Base-by-base conservation (phyloP, 2,113 vertebrate genomes). In the Sapayoa aenigma region DNA sequence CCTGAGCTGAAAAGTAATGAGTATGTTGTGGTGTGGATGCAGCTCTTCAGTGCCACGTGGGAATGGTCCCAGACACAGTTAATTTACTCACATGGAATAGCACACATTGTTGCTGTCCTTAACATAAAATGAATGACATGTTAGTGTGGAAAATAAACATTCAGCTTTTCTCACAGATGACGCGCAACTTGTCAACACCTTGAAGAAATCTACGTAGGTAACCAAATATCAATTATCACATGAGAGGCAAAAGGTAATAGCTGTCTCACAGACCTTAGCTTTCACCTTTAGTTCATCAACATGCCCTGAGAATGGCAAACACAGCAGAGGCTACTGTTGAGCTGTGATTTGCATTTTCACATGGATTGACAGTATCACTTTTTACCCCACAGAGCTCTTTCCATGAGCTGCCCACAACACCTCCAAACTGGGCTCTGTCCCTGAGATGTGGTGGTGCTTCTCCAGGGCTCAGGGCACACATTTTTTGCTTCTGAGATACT, bases 31-130 rank as follows among this genome's bases (percentile, higher is more conserved):
- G 25, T 4, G 87, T 17, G 62, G 50, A 16, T 25, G 27, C 35
- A 28, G 52, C 50, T 50, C 30, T 28, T 44, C 3, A 1, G 60
- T 7, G 25, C n/a, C 60, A 6, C 0, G 0, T 17, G 49, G 58
- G 23, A 35, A 33, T 1, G 19, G 20, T 28, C n/a, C 30, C 42
- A 15, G 52, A 5, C 31, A 9, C 0, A 0, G 49, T 2, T 15
- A 2, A 13, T 35, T 37, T 35, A 6, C 14, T 19, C 30, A 3
- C 11, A 4, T 4, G 13, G 47, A 12, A 1, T 2, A 37, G 41
- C 49, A 33, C 1, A 0, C 42, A 0, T 18, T 42, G 52, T 30
- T 42, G 30, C 47, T 76, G 71, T 68, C 66, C 62, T 78, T 4
- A 33, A 18, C 27, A 16, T 18, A 39, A 44, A 50, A 14, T 2